A percentile compares a stretch with the other conserved stretches of the same genome.
Conservation (phyloP, 2,797 vertebrate species). For the Malurus leucopterus region DNA sequence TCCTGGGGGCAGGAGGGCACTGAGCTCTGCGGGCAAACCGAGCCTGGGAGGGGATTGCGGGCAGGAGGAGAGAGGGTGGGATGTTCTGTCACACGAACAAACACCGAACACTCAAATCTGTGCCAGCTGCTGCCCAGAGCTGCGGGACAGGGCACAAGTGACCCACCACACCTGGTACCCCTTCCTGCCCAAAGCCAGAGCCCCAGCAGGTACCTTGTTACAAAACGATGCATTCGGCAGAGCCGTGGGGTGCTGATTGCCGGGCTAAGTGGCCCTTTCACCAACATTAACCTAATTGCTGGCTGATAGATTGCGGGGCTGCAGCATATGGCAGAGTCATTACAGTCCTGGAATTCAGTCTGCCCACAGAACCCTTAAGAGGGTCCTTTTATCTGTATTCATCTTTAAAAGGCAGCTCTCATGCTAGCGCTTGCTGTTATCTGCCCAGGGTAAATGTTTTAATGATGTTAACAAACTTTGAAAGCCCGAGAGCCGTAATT, state of each 20-base stretch:
- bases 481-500: slow-evolving; percentile 69
- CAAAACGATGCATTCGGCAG: slow-evolving; percentile 6
- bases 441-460: slow-evolving; percentile 73
- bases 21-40: neutral
- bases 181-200: neutral
- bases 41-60: rapidly evolving
- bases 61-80: neutral
- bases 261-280: slow-evolving; percentile 70
- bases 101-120: rapidly evolving
- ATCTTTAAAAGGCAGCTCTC: slow-evolving; percentile 69
- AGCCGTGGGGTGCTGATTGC: slow-evolving; percentile 61
- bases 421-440: slow-evolving; percentile 64
- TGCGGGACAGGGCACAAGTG: rapidly evolving
- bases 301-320: slow-evolving; percentile 64
- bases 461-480: slow-evolving; percentile 73
- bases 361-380: slow-evolving; percentile 46
- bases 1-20: neutral
- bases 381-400: slow-evolving; percentile 61
- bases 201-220: slow-evolving; percentile 43
- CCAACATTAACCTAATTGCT: slow-evolving; percentile 76
- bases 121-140: neutral
- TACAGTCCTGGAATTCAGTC: slow-evolving; percentile 60
- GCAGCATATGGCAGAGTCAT: slow-evolving; percentile 70
- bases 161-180: neutral
- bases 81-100: neutral